These are phyloP conservation scores for Aurelia sp. DNA, from an alignment of 30 jellyfish, hydroid and myxozoan genomes.

Conservation along the genomic window DNA sequence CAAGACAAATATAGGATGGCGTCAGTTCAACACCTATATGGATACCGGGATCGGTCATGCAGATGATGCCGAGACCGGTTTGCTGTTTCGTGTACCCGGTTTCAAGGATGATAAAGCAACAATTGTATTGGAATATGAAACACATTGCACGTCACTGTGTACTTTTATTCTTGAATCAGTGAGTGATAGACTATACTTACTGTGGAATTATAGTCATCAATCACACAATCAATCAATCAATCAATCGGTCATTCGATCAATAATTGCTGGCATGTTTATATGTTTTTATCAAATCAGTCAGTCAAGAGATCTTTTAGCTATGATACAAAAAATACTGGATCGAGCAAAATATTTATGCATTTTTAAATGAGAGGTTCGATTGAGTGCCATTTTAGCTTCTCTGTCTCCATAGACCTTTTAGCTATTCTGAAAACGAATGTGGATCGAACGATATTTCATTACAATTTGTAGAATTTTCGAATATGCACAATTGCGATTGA, in stretches of 20 bases:
- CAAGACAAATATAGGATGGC: constrained; percentile 83
- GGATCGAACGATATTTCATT: too few species aligned
- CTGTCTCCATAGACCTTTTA: too few species aligned
- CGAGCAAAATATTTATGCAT: too few species aligned
- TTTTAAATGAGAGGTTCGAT: too few species aligned
- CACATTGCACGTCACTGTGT: constrained; percentile 54
- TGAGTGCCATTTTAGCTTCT: too few species aligned
- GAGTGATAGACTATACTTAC: background rate
- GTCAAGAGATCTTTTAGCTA: too few species aligned
- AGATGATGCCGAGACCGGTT: constrained; percentile 88
- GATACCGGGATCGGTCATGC: constrained; percentile 95
- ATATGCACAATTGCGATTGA: too few species aligned
- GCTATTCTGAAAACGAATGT: too few species aligned
- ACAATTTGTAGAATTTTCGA: too few species aligned
- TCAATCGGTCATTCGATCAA: background rate
- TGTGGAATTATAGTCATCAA: background rate
- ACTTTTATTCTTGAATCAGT: constrained; percentile 72
- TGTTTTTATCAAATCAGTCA: too few species aligned
- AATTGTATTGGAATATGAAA: constrained; percentile 66
- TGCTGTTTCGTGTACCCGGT: constrained; percentile 76
- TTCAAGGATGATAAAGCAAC: constrained; percentile 56
- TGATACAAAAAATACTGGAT: too few species aligned
- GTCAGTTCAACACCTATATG: constrained; percentile 36
- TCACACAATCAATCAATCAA: background rate
- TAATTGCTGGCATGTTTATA: too few species aligned